These are phyloP conservation scores for Paramormyrops hopkinsi DNA, from an alignment of 2,797 vertebrate genomes.

Conservation along the genomic window DNA sequence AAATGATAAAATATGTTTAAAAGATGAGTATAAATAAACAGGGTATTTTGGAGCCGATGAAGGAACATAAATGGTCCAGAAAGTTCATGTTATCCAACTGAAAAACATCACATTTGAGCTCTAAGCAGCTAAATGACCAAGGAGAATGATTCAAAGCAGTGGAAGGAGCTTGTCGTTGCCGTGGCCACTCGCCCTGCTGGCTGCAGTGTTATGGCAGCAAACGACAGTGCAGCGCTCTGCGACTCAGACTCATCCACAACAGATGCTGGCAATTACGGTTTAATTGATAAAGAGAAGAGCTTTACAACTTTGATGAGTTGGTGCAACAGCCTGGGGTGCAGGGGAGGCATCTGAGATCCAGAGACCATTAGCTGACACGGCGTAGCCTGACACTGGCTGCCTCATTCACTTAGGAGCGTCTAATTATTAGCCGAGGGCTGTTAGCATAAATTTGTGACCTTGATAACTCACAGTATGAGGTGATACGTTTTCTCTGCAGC, in stretches of 20 bases:
- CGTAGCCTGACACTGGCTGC: conserved; percentile 49
- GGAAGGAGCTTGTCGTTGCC: background rate
- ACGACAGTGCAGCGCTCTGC: background rate
- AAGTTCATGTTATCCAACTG: background rate
- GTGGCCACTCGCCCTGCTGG: too few relatives aligned
- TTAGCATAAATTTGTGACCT: conserved; percentile 54
- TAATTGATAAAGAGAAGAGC: conserved; percentile 57
- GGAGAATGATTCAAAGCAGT: background rate
- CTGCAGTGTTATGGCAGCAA: background rate
- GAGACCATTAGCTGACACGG: conserved; percentile 57
- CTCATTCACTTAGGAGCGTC: conserved; percentile 44
- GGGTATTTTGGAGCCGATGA: background rate
- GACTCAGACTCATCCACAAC: background rate
- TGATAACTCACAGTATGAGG: conserved; percentile 36
- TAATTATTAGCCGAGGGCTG: conserved; percentile 49
- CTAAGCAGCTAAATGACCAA: background rate
- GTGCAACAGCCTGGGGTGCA: conserved; percentile 53
- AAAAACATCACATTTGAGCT: background rate
- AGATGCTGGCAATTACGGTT: conserved; percentile 51
- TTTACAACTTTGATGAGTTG: conserved; percentile 56
- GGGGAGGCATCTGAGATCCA: conserved; percentile 51
- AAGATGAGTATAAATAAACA: background rate
- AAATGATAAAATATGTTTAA: background rate
- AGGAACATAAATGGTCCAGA: background rate
- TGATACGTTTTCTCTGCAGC: conserved; percentile 44